Evolutionary conservation across 2,888 invertebrate species (phyloP), one percentile per base, ranked within the genome.

Genomic region (Himalopsyche kuldschensis): DNA sequence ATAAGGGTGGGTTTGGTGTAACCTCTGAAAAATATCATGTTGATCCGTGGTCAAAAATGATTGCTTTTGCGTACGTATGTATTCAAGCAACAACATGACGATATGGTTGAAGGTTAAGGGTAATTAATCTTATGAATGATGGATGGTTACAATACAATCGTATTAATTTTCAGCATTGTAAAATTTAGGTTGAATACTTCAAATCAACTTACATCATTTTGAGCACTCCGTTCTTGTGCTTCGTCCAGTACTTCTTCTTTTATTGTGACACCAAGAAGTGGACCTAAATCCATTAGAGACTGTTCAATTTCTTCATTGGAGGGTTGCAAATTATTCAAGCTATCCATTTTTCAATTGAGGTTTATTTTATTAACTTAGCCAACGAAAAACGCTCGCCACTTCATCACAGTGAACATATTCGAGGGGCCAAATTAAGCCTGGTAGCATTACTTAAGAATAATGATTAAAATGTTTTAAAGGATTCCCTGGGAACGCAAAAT

Each of bases 261-360:
- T 88, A 92, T 90, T 87, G 90, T 89, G 87, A 91, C 91, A 69
- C 91, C 91, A 86, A 91, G 90, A 85, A 91, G 90, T 85, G 91
- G 91, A 79, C 89, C 90, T 84, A 92, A 88, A 87, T 91, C 92
- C 91, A 92, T 90, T 85, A 92, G 89, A 83, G 91, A 91, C 83
- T 90, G 90, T 88, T 92, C 91, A 82, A 92, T 90, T 86, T 91
- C 92, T 86, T 91, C 92, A 83, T 90, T 90, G 85, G 90, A 89
- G 86, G 89, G 88, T 86, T 90, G 89, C 82, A 85, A 82, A 88
- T 90, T 91, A 87, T 88, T 89, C 84, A 89, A 89, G 89, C 89
- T 90, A 87, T 91, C 91, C 91, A 91, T 91, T 87, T 55, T 80
- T 15, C 17, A 69, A 6, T 69, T 11, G 27, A 4, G 69, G 27